A percentile compares a stretch with the other conserved stretches of the same genome.
These are phyloP conservation scores for Drosophila ustulata DNA, from an alignment of 2,888 invertebrate species.

Conservation along the genomic window DNA sequence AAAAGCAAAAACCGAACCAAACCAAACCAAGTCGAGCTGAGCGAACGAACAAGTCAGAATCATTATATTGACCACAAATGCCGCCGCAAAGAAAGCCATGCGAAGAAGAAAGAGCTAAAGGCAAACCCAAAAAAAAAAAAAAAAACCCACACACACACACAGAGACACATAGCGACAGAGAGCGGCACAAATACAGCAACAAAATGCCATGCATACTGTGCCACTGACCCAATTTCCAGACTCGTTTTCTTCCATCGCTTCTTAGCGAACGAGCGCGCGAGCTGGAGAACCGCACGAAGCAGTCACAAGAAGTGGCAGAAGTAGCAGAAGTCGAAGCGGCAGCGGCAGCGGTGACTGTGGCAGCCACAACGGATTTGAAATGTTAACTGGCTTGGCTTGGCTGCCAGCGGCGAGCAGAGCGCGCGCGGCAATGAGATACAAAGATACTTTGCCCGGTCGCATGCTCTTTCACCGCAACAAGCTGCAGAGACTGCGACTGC, in stretches of 20 bases:
- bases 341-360: conserved; percentile 26
- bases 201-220: conserved; percentile 77
- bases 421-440: conserved; percentile 59
- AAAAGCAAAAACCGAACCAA: conserved; percentile 24
- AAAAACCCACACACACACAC: conserved; percentile 21
- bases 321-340: conserved; percentile 4
- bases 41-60: conserved; percentile 64
- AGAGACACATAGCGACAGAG: conserved; percentile 37
- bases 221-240: conserved; percentile 79
- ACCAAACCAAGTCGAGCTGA: conserved; percentile 40
- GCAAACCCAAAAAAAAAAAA: conserved; percentile 56
- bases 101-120: conserved; percentile 60
- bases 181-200: conserved; percentile 38
- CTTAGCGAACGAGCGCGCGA: conserved; percentile 8
- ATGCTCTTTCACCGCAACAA: conserved; percentile 73
- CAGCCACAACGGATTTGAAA: conserved; percentile 71
- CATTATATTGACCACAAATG: conserved; percentile 81
- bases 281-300: conserved; percentile 64
- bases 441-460: conserved; percentile 65
- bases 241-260: conserved; percentile 66
- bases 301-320: conserved; percentile 10
- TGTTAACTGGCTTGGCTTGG: conserved; percentile 54
- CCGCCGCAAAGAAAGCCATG: conserved; percentile 74
- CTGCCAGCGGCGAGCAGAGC: conserved; percentile 21
- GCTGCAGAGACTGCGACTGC: conserved; percentile 5